Evolutionary conservation across 37 sponge, comb jelly and placozoan genomes (phyloP), one percentile per base, ranked within the genome.

Genomic region (Chondrilla cf. caribensis): DNA sequence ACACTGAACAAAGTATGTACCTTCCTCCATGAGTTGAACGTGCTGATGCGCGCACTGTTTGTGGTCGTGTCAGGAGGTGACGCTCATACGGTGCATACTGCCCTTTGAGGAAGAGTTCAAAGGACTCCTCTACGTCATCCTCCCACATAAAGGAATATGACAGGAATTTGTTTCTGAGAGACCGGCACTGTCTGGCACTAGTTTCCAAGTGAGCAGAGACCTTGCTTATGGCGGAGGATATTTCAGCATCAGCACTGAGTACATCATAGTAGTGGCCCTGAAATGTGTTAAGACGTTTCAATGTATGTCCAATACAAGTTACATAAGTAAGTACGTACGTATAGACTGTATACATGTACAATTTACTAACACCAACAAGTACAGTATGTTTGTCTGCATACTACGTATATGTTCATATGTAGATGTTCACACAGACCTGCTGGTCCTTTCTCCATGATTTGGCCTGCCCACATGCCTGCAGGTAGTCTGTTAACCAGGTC

Each of bases 141-240:
- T 86, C 90, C 93, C 93, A 93, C 24, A 93, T 81, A 43, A 93
- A 93, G 40, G 70, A 65, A 77, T 84, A 89, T 41, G 64, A n/a
- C 0, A 88, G 58, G 47, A 92, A 92, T 73, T 76, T 70, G 64
- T 88, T 88, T 19, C 84, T 41, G 41, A 92, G 77, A 0, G 89
- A 88, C 86, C 87, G 90, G 44, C 90, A 86, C 36, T 90, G 87
- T 32, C 91, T 83, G 8, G 91, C 77, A 40, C 83, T 87, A 38
- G 84, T 84, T 76, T 90, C 91, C 84, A 90, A 32, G 35, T 90
- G 91, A 26, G 87, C 87, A 54, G 76, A 55, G 8, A 90, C 83
- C 81, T 86, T 90, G 38, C 35, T 47, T 17, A 86, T 64, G 32
- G 68, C 77, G 40, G 67, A 58, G 42, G 8, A 60, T 3, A 90